phyloP scores from a whole-genome alignment of 2,113 vertebrate genomes.

The Cephalopholis sonnerati region DNA sequence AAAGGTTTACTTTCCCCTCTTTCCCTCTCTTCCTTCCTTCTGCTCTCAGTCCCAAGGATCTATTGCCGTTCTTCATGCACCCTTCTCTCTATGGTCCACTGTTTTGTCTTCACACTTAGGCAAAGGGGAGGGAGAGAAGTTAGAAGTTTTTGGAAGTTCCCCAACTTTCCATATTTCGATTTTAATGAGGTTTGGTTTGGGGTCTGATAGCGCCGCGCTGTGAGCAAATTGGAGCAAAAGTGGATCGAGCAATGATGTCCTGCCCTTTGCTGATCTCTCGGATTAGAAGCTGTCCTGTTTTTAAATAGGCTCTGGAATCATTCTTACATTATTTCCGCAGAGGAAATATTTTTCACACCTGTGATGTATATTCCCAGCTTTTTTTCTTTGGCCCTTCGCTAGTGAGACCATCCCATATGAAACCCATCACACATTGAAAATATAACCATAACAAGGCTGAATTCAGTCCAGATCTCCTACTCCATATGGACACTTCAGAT shows the following conservation, averaged over 20 bases:
- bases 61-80: constrained; percentile 45
- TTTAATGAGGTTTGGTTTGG: constrained; percentile 75
- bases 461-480: constrained; percentile 36
- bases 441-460: constrained; percentile 40
- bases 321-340: constrained; percentile 52
- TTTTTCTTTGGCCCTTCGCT: constrained; percentile 9
- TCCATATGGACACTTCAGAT: constrained; percentile 40
- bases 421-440: constrained; percentile 32
- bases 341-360: constrained; percentile 68
- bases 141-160: constrained; percentile 72
- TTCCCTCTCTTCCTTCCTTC: constrained; percentile 53
- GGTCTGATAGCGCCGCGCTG: constrained; percentile 66
- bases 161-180: constrained; percentile 75
- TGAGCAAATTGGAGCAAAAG: constrained; percentile 72
- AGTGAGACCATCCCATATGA: constrained; percentile 32
- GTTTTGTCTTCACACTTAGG: constrained; percentile 75
- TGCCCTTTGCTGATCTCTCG: constrained; percentile 41
- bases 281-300: constrained; percentile 62
- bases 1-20: constrained; percentile 80
- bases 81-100: constrained; percentile 63
- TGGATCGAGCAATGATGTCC: constrained; percentile 45
- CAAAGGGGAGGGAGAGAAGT: constrained; percentile 27
- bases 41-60: constrained; percentile 65
- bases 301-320: constrained; percentile 46
- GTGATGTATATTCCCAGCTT: constrained; percentile 38